A percentile compares a stretch with the other conserved stretches of the same genome.
These are phyloP conservation scores for Chrysemys picta DNA, from an alignment of 2,113 vertebrate genomes.

Conservation along the genomic window DNA sequence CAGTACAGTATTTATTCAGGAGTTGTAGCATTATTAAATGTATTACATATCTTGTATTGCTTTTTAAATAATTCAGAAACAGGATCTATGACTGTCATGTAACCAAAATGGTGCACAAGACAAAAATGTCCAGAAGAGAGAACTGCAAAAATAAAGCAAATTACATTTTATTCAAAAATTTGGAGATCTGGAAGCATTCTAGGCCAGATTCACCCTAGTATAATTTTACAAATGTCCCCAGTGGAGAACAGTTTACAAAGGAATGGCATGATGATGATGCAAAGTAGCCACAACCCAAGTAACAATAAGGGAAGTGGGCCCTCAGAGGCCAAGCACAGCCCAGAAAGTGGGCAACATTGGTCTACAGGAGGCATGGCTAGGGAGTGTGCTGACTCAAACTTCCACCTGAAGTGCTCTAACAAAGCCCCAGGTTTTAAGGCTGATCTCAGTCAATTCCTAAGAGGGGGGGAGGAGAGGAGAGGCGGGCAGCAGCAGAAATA, in stretches of 20 bases:
- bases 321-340: background rate
- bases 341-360: background rate
- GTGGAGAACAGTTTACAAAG: accelerated
- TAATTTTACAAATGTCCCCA: background rate
- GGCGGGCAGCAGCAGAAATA: background rate
- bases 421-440: accelerated
- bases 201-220: too few species aligned
- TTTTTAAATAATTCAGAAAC: too few species aligned
- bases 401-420: accelerated
- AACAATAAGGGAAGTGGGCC: background rate
- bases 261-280: background rate
- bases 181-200: background rate
- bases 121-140: too few species aligned
- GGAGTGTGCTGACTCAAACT: background rate
- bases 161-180: too few species aligned
- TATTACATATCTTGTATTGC: too few species aligned
- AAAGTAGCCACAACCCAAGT: background rate
- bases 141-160: too few species aligned
- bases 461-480: accelerated
- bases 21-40: too few species aligned
- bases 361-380: background rate
- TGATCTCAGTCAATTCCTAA: background rate
- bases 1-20: too few species aligned
- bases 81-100: too few species aligned
- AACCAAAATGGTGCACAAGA: too few species aligned